Evolutionary conservation across 2,797 vertebrate species (phyloP), one percentile per base, ranked within the genome.

Genomic region (Tinamus major): DNA sequence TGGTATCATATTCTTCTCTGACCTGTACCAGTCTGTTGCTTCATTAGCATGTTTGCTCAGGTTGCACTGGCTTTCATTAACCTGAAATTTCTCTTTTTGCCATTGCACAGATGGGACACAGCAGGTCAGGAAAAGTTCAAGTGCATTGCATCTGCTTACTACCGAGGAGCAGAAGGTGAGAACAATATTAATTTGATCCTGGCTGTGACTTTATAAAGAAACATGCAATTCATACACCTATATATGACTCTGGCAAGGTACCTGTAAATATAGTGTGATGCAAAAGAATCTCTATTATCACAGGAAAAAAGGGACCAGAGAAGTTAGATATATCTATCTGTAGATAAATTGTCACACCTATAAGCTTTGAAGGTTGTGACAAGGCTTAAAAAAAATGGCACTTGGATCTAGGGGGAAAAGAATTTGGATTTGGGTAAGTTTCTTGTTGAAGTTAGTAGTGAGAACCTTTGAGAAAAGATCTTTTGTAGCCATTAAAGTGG

Each of bases 41-140:
- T 94, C 59, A 81, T 87, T 64, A 63, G 46, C 37, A 39, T 91
- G n/a, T 92, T 95, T 95, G 59, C 90, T 92, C 27, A 44, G 75
- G 83, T 87, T 93, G 61, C 81, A 7, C 71, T 49, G 31, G 10
- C 13, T 42, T 92, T 75, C 39, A 74, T 89, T 95, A 88, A 96
- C 81, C 72, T 95, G 69, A 91, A 78, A 61, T 85, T 67, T 69
- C 64, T 95, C 63, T 89, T 51, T 95, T 86, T 49, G 26, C 12
- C 6, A 0, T 67, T 55, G 41, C 92, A 90, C 93, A 99, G 99
- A 97, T 99, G 99, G 99, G 99, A 99, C 97, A 99, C 99, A 31
- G 99, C 99, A 4, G 99, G 99, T 31, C 99, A 99, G 96, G 99
- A 99, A 92, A 99, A 99, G 96, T 99, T 99, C 97, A 99, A 99